Evolutionary conservation across 1,140 invertebrate genomes (phyloP), one percentile per base, ranked within the genome.

Genomic region (Panagrolaimus sp.): DNA sequence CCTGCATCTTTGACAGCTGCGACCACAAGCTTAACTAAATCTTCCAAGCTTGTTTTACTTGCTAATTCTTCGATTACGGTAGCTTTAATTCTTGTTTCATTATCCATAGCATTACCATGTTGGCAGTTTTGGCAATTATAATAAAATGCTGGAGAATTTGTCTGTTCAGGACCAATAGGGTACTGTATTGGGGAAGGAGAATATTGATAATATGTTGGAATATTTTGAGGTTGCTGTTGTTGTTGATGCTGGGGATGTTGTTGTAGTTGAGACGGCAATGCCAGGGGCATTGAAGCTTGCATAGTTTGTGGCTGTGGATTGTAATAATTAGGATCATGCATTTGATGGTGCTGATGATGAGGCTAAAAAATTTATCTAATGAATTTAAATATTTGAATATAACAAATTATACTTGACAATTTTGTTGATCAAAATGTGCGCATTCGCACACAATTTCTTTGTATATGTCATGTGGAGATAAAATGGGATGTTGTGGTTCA

Each of bases 391-490:
- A 38, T 38, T 38, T 7, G 7, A 38, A 38, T n/a, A n/a, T n/a
- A 38, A 38, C 32, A 38, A 38, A 4, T 38, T 38, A 38, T 38
- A 38, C 32, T 38, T 38, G 32, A 38, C 32, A 38, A 38, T 38
- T 38, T 38, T 38, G 32, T 38, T 26, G 21, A 55, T 77, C 74
- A 17, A 76, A 71, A 43, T 46, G 65, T 15, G 64, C 66, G 52
- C 75, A 76, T 69, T 76, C 75, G 28, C 65, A 55, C 14, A 76
- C 73, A 17, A 76, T 76, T 43, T 76, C 71, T 28, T 69, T 21
- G 58, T 78, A 76, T 63, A 76, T 76, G 17, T 78, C 75, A 70
- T 74, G 52, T n/a, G 68, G 75, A 0, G 69, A 69, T 24, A 24
- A 14, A 32, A 74, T 26, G n/a, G 52, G 12, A 4, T 38, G 32